phyloP scores from a whole-genome alignment of 2,888 invertebrate genomes.

The Epinotia nisella region DNA sequence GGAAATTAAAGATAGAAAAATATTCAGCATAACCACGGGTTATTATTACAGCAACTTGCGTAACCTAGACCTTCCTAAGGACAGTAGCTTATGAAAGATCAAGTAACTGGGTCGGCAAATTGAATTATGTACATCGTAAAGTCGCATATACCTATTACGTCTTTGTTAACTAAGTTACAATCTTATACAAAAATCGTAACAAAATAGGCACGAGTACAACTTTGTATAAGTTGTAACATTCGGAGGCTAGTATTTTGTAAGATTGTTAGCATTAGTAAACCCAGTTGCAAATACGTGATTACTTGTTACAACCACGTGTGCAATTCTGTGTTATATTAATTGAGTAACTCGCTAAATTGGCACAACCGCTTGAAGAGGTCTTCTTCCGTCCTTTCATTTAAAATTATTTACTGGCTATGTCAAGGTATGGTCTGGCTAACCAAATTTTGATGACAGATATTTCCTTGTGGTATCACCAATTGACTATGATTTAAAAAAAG shows the following conservation, averaged over 20 bases:
- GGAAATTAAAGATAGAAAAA: not conserved
- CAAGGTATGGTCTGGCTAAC: too few relatives aligned
- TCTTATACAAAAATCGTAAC: not conserved
- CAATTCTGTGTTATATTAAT: slow-evolving; percentile 33
- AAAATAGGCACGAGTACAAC: not conserved
- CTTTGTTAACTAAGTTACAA: slow-evolving; percentile 8
- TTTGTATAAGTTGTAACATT: not conserved
- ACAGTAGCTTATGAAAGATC: slow-evolving; percentile 2
- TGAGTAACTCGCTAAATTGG: slow-evolving; percentile 27
- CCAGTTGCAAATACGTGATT: slow-evolving; percentile 12
- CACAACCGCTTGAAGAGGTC: slow-evolving; percentile 8
- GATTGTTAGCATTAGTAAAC: not conserved
- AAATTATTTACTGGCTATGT: slow-evolving; percentile 16
- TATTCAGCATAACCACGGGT: not conserved
- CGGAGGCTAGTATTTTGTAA: not conserved
- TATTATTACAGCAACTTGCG: too few relatives aligned
- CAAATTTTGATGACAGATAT: too few relatives aligned
- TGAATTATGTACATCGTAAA: slow-evolving; percentile 16
- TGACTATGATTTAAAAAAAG: too few relatives aligned
- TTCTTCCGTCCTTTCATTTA: slow-evolving; percentile 25
- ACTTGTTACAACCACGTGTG: slow-evolving; percentile 15
- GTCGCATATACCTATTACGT: slow-evolving; percentile 20
- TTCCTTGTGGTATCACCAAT: too few relatives aligned
- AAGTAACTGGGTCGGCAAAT: slow-evolving; percentile 20
- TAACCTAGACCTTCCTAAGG: slow-evolving; percentile 29